These are phyloP conservation scores for Penaeus indicus DNA, from an alignment of 1,140 invertebrate genomes.

Conservation along the genomic window DNA sequence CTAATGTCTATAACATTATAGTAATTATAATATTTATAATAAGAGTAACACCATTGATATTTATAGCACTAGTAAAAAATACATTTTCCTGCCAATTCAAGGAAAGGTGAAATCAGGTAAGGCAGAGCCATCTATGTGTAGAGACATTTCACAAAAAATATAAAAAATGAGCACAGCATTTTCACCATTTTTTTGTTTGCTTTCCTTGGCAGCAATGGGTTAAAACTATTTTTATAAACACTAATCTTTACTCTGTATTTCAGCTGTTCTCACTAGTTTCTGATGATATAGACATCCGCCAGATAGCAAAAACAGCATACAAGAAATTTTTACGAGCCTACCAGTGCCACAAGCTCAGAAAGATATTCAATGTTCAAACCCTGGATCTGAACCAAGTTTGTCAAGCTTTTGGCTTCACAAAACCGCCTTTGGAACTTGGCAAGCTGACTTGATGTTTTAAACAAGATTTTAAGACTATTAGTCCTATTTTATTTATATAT, in stretches of 20 bases:
- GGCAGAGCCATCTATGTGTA: too few species aligned
- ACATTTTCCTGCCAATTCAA: too few species aligned
- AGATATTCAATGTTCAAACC: slow-evolving; percentile 44
- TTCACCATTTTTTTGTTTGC: not conserved
- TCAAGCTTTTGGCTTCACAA: slow-evolving; percentile 45
- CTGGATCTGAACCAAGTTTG: slow-evolving; percentile 46
- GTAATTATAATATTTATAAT: too few species aligned
- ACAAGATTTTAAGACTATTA: not conserved
- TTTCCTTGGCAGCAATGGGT: not conserved
- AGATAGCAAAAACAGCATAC: slow-evolving; percentile 40
- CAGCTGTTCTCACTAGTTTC: slow-evolving; percentile 26
- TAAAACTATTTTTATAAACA: not conserved
- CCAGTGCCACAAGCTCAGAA: slow-evolving; percentile 51
- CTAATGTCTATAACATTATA: too few species aligned
- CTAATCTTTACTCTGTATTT: slow-evolving; percentile 32
- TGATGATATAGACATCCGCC: slow-evolving; percentile 28
- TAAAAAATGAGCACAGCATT: not conserved
- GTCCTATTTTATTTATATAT: not conserved
- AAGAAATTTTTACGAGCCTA: slow-evolving; percentile 56
- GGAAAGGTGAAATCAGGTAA: too few species aligned
- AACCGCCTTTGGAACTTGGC: slow-evolving; percentile 41
- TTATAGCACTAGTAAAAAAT: too few species aligned
- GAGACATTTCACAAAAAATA: too few species aligned
- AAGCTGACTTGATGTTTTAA: slow-evolving; percentile 15
- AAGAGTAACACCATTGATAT: too few species aligned